Conservation (phyloP, 64 coral and sea anemone species). For the Anthopleura sola region DNA sequence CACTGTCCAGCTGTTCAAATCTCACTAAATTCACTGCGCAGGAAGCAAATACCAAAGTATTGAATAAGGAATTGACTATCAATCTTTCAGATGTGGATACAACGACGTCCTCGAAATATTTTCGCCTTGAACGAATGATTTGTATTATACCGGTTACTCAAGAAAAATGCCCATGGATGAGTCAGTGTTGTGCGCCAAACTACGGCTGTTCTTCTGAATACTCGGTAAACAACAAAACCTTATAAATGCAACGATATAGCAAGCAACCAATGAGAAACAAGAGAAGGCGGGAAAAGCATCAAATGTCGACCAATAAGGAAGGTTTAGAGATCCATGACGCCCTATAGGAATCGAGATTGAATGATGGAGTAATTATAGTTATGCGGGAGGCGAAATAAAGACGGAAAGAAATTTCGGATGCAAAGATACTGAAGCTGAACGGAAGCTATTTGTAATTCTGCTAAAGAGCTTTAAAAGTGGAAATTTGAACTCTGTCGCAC, state of each 20-base stretch:
- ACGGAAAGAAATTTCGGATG: not conserved
- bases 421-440: not conserved
- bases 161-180: not conserved
- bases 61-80: not conserved
- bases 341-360: not conserved
- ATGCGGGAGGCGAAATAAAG: not conserved
- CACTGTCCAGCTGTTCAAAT: not conserved
- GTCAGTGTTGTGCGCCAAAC: not conserved
- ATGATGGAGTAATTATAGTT: not conserved
- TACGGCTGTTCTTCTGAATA: not conserved
- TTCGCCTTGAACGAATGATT: too few relatives aligned
- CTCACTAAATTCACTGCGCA: not conserved
- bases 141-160: not conserved
- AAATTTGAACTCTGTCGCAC: not conserved
- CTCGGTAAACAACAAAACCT: not conserved
- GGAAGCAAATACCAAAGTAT: not conserved
- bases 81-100: not conserved
- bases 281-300: not conserved
- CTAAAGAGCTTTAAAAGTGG: not conserved
- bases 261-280: not conserved
- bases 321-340: not conserved
- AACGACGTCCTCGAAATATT: not conserved
- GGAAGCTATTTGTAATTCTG: not conserved
- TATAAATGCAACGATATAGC: not conserved
- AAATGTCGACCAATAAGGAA: not conserved